Percentiles rank a stretch among this genome's conserved stretches.
Conservation (phyloP, 2,113 vertebrate genomes). For the Sapajus apella region DNA sequence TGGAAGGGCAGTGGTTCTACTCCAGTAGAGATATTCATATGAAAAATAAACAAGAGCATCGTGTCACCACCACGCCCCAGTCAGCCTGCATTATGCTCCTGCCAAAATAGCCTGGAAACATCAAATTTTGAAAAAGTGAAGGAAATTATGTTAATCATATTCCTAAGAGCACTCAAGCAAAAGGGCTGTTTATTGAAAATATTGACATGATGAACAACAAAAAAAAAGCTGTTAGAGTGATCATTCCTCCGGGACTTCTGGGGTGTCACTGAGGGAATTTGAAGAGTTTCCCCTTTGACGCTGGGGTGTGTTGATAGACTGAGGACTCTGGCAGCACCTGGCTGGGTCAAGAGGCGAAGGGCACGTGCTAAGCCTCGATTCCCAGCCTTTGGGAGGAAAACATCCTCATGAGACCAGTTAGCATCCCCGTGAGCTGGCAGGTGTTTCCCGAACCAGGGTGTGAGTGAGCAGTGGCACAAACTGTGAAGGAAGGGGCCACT, state of each 20-base stretch:
- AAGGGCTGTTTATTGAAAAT: slow-evolving; percentile 73
- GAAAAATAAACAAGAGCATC: neutral
- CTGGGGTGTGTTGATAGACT: neutral
- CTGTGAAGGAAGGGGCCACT: no score
- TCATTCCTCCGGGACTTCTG: accelerated
- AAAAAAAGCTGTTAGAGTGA: neutral
- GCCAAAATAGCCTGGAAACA: slow-evolving; percentile 55
- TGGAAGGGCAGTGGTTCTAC: accelerated
- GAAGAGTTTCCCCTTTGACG: neutral
- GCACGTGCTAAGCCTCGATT: accelerated
- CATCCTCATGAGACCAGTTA: accelerated
- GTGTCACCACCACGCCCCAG: neutral
- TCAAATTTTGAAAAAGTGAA: slow-evolving; percentile 58
- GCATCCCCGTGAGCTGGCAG: accelerated
- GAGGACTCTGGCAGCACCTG: neutral
- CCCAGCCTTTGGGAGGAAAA: neutral
- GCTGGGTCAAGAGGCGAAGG: neutral
- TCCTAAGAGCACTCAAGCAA: slow-evolving; percentile 71
- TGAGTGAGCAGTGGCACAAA: accelerated
- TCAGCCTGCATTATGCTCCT: neutral
- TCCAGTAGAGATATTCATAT: accelerated
- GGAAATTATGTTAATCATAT: slow-evolving; percentile 70
- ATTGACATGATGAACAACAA: slow-evolving; percentile 20
- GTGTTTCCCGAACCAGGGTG: accelerated
- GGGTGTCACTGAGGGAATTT: neutral